Base-by-base conservation (phyloP, 2,797 vertebrate species). In the Erpetoichthys calabaricus region DNA sequence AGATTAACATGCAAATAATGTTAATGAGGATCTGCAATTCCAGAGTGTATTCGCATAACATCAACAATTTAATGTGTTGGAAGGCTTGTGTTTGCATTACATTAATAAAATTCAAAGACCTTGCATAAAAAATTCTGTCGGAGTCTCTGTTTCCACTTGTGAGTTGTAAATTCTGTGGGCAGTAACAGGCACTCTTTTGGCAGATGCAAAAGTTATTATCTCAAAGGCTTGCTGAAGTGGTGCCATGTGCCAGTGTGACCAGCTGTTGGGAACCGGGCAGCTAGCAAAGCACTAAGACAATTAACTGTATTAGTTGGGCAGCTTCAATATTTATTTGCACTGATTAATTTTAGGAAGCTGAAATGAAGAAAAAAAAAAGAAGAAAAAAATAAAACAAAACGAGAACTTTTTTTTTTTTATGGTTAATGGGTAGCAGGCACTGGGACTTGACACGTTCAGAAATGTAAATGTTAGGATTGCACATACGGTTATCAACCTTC, bases 1-100 rank as follows among this genome's bases (percentile, higher is more conserved):
- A 99, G 95, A 99, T 99, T 99, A 99, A 97, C 94, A 99, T 99
- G 95, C 95, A 97, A 97, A 99, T 98, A 98, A 97, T 99, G 95
- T 92, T 97, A 99, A 99, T 97, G 95, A 98, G 92, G 89, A 88
- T 89, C 91, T 92, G 90, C 90, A 91, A 92, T 92, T 95, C 95
- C 94, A 83, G 90, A 89, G 94, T 91, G 92, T 88, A 90, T 96
- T 95, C 93, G 91, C 94, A 94, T 94, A 96, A 94, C 93, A 97
- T 97, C 94, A 96, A 94, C 94, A 95, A 95, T 95, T 96, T 95
- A 97, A 98, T 96, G 92, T 92, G 91, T 92, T 97, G 93, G 94
- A 97, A 91, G 91, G 91, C 91, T 90, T 87, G 87, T 94, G 94
- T 96, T 96, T 97, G 95, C 94, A 98, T 98, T 91, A 84, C 92